Evolutionary conservation across 2,888 invertebrate species (phyloP).

Genomic region (Caradrina kadenii): DNA sequence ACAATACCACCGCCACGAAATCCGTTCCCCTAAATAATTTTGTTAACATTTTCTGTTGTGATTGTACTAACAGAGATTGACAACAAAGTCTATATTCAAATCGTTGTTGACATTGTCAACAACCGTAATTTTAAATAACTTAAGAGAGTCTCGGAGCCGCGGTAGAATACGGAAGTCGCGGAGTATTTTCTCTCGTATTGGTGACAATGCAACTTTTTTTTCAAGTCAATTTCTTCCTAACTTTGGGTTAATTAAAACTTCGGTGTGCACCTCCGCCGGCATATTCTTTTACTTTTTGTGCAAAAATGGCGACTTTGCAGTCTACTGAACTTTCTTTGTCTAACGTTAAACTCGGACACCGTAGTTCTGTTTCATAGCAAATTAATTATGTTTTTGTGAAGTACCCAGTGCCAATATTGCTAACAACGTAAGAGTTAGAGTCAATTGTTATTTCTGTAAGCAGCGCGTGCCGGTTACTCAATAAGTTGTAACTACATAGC

Average conservation of each 20-base stretch:
- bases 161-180: background rate
- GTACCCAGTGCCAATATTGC: background rate
- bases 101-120: background rate
- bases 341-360: conserved; percentile 19
- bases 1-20: too few species aligned
- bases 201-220: conserved; percentile 18
- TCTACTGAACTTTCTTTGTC: conserved; percentile 45
- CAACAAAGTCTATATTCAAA: background rate
- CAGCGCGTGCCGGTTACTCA: background rate
- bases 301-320: conserved; percentile 33
- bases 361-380: conserved; percentile 8
- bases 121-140: background rate
- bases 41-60: background rate
- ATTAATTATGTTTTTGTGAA: background rate
- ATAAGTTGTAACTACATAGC: too few species aligned
- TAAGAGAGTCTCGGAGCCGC: background rate
- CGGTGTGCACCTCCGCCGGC: conserved; percentile 21
- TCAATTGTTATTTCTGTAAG: too few species aligned
- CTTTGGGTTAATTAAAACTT: conserved; percentile 57
- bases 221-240: conserved; percentile 27
- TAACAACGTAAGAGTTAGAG: background rate
- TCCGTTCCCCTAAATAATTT: background rate
- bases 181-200: conserved; percentile 16
- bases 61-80: background rate
- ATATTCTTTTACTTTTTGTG: conserved; percentile 30